Base-by-base conservation (phyloP, 2,113 vertebrate genomes). In the Nematolebias whitei region DNA sequence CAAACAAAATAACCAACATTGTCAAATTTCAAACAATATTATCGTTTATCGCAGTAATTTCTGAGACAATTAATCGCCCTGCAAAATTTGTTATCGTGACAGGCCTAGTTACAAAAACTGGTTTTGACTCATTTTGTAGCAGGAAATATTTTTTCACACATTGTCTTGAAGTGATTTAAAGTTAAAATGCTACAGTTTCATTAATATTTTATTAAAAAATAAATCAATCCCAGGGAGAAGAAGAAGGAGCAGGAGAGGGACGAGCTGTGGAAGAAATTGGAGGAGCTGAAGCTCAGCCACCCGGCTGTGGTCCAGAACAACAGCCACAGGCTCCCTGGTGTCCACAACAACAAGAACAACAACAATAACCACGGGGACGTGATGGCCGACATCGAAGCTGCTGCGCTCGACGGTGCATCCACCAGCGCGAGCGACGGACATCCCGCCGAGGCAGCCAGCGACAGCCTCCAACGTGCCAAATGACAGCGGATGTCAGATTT, bases 171-270 rank as follows among this genome's bases (percentile, higher is more conserved):
- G n/a, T n/a, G n/a, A n/a, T n/a, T n/a, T n/a, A n/a, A n/a, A n/a
- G n/a, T n/a, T n/a, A n/a, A n/a, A n/a, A n/a, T n/a, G n/a, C n/a
- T n/a, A n/a, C n/a, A n/a, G n/a, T 9, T 29, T 19, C 2, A 12
- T 26, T n/a, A 26, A 23, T 12, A 11, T 57, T 15, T 57, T 23
- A 29, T 29, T 29, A 4, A 29, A 29, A 29, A 29, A 7, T 7
- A 1, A 29, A 3, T 8, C 2, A 8, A 4, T 29, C 16, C 14
- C 87, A 99, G 98, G 91, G 97, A 99, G 91, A 98, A 97, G 87
- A 98, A 97, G 89, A 98, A 96, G 61, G 96, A 98, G 91, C 90
- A 98, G 88, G 97, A 99, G 88, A 92, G 97, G 26, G 95, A 98
- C 77, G 96, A 99, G 90, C 69, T 99, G 70, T 99, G 98, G 98